phyloP scores from a whole-genome alignment of 1,140 invertebrate genomes.

The Aricia agestis region DNA sequence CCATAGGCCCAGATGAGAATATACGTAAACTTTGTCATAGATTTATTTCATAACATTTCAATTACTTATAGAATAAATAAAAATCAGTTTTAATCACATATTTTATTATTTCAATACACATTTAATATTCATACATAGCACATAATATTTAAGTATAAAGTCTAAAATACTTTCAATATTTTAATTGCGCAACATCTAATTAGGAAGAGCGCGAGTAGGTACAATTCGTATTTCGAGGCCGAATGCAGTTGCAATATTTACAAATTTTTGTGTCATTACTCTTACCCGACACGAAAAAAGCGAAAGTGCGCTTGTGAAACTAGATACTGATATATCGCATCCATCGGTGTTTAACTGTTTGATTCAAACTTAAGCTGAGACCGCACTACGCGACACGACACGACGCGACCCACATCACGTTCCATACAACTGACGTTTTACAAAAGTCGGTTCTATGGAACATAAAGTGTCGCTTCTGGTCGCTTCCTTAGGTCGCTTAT shows the following conservation, averaged over 20 bases:
- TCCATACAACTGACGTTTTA: too few species aligned
- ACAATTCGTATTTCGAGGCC: not conserved
- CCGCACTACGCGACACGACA: too few species aligned
- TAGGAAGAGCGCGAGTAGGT: not conserved
- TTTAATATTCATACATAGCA: not conserved
- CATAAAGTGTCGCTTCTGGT: too few species aligned
- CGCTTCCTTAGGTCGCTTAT: too few species aligned
- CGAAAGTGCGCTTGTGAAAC: not conserved
- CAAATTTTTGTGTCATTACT: not conserved
- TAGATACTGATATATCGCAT: not conserved
- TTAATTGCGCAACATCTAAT: not conserved
- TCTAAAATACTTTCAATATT: not conserved
- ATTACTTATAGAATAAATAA: not conserved
- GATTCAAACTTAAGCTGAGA: too few species aligned
- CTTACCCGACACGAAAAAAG: not conserved
- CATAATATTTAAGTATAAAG: not conserved
- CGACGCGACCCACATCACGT: too few species aligned
- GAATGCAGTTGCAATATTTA: not conserved
- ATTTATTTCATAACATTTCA: too few species aligned
- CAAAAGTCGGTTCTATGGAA: too few species aligned
- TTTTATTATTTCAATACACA: not conserved
- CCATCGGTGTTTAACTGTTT: too few species aligned
- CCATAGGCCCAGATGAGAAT: too few species aligned
- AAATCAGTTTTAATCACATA: not conserved
- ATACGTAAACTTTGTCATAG: too few species aligned